Evolutionary conservation across 2,113 vertebrate species (phyloP).

Genomic region (Porphyrio hochstetteri): DNA sequence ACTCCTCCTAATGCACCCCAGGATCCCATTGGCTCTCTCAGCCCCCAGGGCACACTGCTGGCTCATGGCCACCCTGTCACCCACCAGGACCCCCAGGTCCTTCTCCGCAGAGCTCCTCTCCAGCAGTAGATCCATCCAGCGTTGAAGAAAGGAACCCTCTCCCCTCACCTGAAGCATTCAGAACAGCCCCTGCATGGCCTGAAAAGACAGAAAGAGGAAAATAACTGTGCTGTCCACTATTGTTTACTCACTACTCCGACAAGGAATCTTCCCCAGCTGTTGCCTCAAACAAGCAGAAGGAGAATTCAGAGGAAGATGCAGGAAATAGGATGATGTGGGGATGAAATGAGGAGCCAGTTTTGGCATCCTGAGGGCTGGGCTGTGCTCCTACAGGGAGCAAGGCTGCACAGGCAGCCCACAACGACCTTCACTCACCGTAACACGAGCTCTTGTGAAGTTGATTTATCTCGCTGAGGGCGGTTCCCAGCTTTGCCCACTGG

Average conservation of each 20-base stretch:
- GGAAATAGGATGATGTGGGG: not conserved
- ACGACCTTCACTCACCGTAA: slow-evolving; percentile 9
- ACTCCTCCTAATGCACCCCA: too few relatives aligned
- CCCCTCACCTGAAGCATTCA: not conserved
- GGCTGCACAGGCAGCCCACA: not conserved
- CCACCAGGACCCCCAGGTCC: too few relatives aligned
- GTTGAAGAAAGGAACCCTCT: not conserved
- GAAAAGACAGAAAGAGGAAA: not conserved
- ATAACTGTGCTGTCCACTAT: not conserved
- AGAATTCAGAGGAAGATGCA: not conserved
- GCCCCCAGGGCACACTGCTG: too few relatives aligned
- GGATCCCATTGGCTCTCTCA: too few relatives aligned
- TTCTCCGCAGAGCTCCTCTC: too few relatives aligned
- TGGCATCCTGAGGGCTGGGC: not conserved
- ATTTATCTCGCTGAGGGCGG: not conserved
- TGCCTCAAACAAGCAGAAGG: not conserved
- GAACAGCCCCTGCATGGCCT: not conserved
- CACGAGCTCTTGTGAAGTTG: not conserved
- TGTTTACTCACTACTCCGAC: not conserved
- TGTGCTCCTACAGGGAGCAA: fast-evolving
- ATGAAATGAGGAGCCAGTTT: not conserved
- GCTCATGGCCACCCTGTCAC: too few relatives aligned
- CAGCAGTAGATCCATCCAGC: not conserved
- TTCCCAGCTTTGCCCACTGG: not conserved
- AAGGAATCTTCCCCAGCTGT: not conserved